Base-by-base conservation (phyloP, 2,797 vertebrate genomes). In the Neosalanx taihuensis region DNA sequence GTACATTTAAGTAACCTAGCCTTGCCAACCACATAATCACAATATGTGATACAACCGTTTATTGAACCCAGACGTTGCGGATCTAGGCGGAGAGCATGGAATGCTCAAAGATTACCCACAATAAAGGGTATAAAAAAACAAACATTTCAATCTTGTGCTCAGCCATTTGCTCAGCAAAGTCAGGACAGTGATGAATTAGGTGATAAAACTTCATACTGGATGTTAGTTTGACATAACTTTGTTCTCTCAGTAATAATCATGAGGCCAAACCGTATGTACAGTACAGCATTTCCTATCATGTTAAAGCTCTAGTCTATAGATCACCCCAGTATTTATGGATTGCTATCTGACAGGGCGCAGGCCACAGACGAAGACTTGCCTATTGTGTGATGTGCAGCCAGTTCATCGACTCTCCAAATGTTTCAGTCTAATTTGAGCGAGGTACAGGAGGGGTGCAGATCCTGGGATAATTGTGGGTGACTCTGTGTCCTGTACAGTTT, bases 61-160 rank as follows among this genome's bases (percentile, higher is more conserved):
- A 98, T 98, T 97, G 95, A 93, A 95, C 94, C 95, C 96, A 98
- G 96, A 93, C 94, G 91, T 83, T 84, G 88, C 73, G 93, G 94
- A 93, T 93, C 85, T 86, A 90, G 91, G 90, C 91, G 91, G 87
- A 91, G 91, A 90, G 90, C 89, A 88, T 92, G 78, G 87, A 91
- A 87, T 90, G 89, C 90, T 92, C 91, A 91, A 90, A 89, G 91
- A 91, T 91, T 89, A 83, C 92, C 95, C 96, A 97, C 97, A 99
- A 97, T 95, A 97, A 94, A 98, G 94, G 87, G 83, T 84, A 79
- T 81, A 30, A 84, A 90, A 56, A 91, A 90, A 91, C 87, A 91
- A 90, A 88, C 87, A 87, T 88, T 88, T 87, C 89, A 89, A 89
- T 90, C 2, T 66, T 60, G 35, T 65, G 67, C 67, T 70, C 53